Conservation (phyloP, 1,140 invertebrate species). For the Venustaconcha ellipsiformis region DNA sequence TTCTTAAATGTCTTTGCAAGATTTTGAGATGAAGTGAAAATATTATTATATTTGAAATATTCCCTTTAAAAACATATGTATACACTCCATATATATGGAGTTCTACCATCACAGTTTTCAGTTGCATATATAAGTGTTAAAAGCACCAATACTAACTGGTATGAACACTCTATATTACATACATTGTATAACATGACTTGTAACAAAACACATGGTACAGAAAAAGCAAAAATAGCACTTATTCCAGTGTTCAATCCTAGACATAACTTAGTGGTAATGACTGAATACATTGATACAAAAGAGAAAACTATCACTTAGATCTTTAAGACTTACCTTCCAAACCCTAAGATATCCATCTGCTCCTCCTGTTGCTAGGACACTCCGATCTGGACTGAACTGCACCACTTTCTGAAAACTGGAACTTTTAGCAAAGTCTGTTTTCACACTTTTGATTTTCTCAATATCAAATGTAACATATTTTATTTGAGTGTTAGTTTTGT, state of each 20-base stretch:
- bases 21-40: too few species aligned
- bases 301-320: neutral
- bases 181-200: too few species aligned
- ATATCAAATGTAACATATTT: conserved; percentile 70
- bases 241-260: neutral
- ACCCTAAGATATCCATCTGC: conserved; percentile 87
- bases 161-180: too few species aligned
- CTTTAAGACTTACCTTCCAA: conserved; percentile 76
- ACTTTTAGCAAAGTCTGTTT: conserved; percentile 73
- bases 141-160: too few species aligned
- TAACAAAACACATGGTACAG: neutral
- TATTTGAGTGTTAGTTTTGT: conserved; percentile 27
- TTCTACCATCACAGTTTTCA: too few species aligned
- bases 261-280: neutral
- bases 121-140: too few species aligned
- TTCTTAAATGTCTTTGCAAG: too few species aligned
- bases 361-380: conserved; percentile 89
- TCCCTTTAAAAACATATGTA: too few species aligned
- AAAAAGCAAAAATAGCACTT: neutral
- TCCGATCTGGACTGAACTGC: conserved; percentile 80
- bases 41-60: too few species aligned
- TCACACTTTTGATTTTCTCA: conserved; percentile 60
- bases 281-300: neutral
- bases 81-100: too few species aligned
- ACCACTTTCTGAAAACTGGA: conserved; percentile 90